These are phyloP conservation scores for Rhadinocentrus ornatus DNA, from an alignment of 2,797 vertebrate genomes.

Conservation along the genomic window DNA sequence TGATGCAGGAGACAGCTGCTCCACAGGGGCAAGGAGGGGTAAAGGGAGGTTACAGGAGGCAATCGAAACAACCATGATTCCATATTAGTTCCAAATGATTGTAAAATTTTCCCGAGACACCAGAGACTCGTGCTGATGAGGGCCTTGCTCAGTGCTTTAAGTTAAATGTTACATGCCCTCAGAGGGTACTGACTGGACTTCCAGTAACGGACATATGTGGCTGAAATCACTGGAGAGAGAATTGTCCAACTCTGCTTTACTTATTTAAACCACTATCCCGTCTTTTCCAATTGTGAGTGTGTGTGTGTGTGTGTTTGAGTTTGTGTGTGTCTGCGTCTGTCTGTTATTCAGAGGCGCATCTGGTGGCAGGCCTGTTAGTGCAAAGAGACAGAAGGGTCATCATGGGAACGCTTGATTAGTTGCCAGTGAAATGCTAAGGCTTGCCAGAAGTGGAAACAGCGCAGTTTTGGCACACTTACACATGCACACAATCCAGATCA, in stretches of 20 bases:
- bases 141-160: constrained; percentile 56
- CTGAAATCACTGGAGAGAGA: constrained; percentile 62
- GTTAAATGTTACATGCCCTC: constrained; percentile 56
- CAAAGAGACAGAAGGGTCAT: constrained; percentile 83
- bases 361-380: constrained; percentile 84
- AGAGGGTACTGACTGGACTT: constrained; percentile 49
- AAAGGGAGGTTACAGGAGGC: constrained; percentile 64
- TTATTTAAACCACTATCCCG: constrained; percentile 60
- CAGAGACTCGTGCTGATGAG: constrained; percentile 54
- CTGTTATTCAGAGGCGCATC: constrained; percentile 79
- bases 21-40: constrained; percentile 67
- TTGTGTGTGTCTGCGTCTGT: constrained; percentile 35
- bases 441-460: constrained; percentile 79
- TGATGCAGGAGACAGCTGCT: constrained; percentile 85
- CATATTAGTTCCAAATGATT: constrained; percentile 79
- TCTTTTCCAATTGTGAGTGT: constrained; percentile 48
- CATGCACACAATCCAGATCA: constrained; percentile 62
- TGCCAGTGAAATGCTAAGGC: constrained; percentile 76
- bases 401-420: constrained; percentile 81
- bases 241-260: constrained; percentile 59
- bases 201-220: constrained; percentile 44
- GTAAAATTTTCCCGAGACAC: constrained; percentile 69
- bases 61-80: constrained; percentile 74
- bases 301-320: constrained; percentile 27
- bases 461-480: constrained; percentile 75